Conservation (phyloP, 2,888 invertebrate genomes). For the Leptodirus hochenwartii region DNA sequence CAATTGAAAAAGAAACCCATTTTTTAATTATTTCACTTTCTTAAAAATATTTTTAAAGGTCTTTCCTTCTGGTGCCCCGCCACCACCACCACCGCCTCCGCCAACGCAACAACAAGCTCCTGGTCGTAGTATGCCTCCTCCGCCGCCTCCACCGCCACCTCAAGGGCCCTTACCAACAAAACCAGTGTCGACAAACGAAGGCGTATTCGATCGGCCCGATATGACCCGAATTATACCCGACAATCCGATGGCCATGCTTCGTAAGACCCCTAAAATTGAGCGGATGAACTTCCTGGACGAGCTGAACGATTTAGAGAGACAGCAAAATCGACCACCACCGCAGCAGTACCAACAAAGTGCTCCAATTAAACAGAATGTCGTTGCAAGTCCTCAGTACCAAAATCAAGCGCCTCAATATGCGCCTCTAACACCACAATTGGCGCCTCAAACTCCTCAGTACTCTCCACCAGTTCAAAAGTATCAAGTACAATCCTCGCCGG, state of each 20-base stretch:
- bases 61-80: slow-evolving; percentile 13
- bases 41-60: slow-evolving; percentile 13
- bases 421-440: too few species aligned
- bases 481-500: slow-evolving; percentile 4
- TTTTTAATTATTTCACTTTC: too few species aligned
- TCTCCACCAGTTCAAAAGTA: slow-evolving; percentile 4
- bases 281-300: slow-evolving; percentile 20
- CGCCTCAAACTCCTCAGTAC: slow-evolving; percentile 4
- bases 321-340: slow-evolving; percentile 10
- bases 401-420: too few species aligned
- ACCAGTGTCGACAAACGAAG: slow-evolving; percentile 30
- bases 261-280: slow-evolving; percentile 46
- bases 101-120: slow-evolving; percentile 23
- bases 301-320: slow-evolving; percentile 14
- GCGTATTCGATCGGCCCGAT: slow-evolving; percentile 43
- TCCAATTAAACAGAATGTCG: too few species aligned
- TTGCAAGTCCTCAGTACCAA: too few species aligned
- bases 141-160: slow-evolving; percentile 33
- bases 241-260: slow-evolving; percentile 49
- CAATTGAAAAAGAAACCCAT: slow-evolving; percentile 28
- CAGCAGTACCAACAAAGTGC: slow-evolving; percentile 4
- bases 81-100: slow-evolving; percentile 32
- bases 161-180: slow-evolving; percentile 35
- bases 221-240: slow-evolving; percentile 48
- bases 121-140: slow-evolving; percentile 34